A percentile compares a stretch with the other conserved stretches of the same genome.
These are phyloP conservation scores for Hetaerina titia DNA, from an alignment of 2,888 invertebrate species.

Conservation along the genomic window DNA sequence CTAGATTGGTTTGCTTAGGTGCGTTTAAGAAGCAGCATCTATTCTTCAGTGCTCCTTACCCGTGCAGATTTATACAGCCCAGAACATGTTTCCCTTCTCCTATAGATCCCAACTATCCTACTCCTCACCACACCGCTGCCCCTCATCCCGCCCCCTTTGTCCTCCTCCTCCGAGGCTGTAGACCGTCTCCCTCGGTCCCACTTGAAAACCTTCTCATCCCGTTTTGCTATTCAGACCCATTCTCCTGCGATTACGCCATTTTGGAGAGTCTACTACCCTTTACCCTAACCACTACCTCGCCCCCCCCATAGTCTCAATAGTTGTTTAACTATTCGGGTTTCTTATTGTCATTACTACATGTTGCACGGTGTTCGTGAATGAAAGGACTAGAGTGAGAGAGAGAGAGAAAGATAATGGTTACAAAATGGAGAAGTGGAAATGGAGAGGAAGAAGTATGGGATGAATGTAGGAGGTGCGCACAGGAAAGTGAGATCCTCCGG, in stretches of 20 bases:
- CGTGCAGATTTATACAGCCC: neutral
- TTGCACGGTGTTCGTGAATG: neutral
- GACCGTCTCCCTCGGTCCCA: neutral
- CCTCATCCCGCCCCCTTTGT: neutral
- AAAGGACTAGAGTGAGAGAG: neutral
- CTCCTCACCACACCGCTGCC: too few species aligned
- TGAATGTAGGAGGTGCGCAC: neutral
- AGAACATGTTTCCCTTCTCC: neutral
- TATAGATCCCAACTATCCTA: too few species aligned
- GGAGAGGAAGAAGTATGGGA: neutral
- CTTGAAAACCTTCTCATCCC: constrained; percentile 25
- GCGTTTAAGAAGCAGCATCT: neutral
- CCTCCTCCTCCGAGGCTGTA: neutral
- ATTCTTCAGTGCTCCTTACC: neutral
- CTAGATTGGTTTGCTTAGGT: neutral
- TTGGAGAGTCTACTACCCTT: neutral
- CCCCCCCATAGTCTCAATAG: neutral
- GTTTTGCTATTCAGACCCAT: constrained; percentile 57
- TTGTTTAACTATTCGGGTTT: constrained; percentile 22
- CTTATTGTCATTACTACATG: neutral
- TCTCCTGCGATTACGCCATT: constrained; percentile 49
- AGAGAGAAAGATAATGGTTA: neutral
- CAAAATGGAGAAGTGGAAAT: neutral
- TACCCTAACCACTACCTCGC: neutral
- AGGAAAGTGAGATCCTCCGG: neutral